A percentile compares a stretch with the other conserved stretches of the same genome.
These are phyloP conservation scores for Dallia pectoralis DNA, from an alignment of 2,797 vertebrate species.

Conservation along the genomic window DNA sequence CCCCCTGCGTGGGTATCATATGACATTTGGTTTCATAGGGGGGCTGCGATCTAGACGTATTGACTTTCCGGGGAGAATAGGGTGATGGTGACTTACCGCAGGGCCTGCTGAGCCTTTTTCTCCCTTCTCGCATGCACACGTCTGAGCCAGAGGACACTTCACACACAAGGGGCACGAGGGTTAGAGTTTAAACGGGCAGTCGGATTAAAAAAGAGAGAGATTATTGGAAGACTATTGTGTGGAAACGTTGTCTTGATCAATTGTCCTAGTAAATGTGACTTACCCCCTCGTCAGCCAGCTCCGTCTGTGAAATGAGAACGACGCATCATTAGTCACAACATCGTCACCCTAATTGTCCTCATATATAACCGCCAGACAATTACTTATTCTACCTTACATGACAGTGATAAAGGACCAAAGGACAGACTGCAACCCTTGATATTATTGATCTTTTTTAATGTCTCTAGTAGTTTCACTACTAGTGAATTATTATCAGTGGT, in stretches of 20 bases:
- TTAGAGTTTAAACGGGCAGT: not conserved
- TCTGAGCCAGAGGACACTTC: conserved; percentile 78
- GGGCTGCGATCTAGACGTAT: conserved; percentile 3
- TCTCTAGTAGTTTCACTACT: not conserved
- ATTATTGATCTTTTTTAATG: not conserved
- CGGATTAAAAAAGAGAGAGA: not conserved
- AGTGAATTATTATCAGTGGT: not conserved
- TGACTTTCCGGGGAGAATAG: not conserved
- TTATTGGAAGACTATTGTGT: conserved; percentile 21
- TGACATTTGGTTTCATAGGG: conserved; percentile 11
- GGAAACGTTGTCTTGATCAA: not conserved
- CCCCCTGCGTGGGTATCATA: conserved; percentile 21
- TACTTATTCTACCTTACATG: too few relatives aligned
- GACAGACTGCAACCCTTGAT: not conserved
- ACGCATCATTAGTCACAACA: conserved; percentile 24
- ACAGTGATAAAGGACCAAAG: too few relatives aligned
- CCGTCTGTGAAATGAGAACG: conserved; percentile 71
- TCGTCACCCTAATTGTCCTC: conserved; percentile 16
- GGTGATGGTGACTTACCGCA: conserved; percentile 70
- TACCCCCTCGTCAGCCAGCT: conserved; percentile 81
- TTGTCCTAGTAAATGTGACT: conserved; percentile 37
- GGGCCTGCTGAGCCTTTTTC: conserved; percentile 80
- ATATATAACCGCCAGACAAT: not conserved
- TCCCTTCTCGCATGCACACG: conserved; percentile 85
- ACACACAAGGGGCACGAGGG: conserved; percentile 41